phyloP scores from a whole-genome alignment of 2,888 invertebrate genomes.

The Allolobophora icterica region DNA sequence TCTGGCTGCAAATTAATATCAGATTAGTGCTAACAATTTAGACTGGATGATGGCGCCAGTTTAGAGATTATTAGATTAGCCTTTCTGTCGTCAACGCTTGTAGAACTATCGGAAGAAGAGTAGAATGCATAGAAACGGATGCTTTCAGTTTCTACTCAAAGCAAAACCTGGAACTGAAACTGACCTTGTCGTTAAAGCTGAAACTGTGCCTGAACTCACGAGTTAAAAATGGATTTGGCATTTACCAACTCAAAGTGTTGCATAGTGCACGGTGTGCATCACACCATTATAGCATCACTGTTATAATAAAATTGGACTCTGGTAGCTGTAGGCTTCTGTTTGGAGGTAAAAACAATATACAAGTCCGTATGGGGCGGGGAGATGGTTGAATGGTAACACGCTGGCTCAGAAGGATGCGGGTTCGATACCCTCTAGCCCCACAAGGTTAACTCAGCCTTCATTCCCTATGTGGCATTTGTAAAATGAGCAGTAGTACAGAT shows the following conservation, averaged over 20 bases:
- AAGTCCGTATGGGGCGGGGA: too few relatives aligned
- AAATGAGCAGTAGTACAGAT: too few relatives aligned
- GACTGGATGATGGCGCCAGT: not conserved
- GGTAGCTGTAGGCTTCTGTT: not conserved
- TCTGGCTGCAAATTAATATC: too few relatives aligned
- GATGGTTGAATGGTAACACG: too few relatives aligned
- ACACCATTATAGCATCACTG: too few relatives aligned
- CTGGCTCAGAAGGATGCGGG: too few relatives aligned
- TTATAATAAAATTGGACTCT: not conserved
- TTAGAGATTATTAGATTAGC: not conserved
- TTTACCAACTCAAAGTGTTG: not conserved
- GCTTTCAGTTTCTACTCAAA: not conserved
- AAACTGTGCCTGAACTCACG: too few relatives aligned
- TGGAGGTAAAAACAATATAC: not conserved
- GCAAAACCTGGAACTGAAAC: not conserved
- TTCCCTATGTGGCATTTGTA: too few relatives aligned
- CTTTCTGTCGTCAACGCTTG: not conserved
- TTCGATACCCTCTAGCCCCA: too few relatives aligned
- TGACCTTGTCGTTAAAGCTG: not conserved
- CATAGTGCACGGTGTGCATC: too few relatives aligned
- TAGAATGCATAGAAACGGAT: not conserved
- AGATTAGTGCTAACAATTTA: not conserved
- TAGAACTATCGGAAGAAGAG: not conserved
- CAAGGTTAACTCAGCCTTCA: too few relatives aligned
- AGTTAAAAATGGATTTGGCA: not conserved